phyloP scores from a whole-genome alignment of 2,113 vertebrate genomes.

The Pampusana beccarii region DNA sequence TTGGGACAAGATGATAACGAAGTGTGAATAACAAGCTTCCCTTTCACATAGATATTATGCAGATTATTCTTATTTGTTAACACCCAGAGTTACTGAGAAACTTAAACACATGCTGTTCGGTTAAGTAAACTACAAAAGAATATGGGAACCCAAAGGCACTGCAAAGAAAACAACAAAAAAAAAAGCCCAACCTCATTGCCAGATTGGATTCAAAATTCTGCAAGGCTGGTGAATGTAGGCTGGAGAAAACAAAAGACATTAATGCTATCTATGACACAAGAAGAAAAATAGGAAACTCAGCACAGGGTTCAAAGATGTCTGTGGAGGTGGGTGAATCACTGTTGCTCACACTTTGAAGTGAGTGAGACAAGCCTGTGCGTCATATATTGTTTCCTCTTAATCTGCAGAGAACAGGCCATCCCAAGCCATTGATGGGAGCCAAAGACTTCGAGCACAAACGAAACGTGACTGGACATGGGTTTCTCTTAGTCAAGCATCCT shows the following conservation, averaged over 20 bases:
- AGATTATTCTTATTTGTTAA: conserved; percentile 60
- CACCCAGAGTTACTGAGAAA: conserved; percentile 24
- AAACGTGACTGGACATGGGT: conserved; percentile 62
- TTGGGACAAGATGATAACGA: conserved; percentile 53
- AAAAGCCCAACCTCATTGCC: conserved; percentile 3
- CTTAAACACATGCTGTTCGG: conserved; percentile 44
- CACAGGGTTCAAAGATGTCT: conserved; percentile 58
- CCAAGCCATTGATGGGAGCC: conserved; percentile 38
- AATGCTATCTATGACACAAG: conserved; percentile 49
- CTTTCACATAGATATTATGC: conserved; percentile 45
- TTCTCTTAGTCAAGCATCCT: conserved; percentile 63
- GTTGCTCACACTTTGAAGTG: conserved; percentile 61
- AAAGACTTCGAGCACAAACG: conserved; percentile 12
- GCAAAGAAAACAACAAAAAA: conserved; percentile 13
- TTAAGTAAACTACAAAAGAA: conserved; percentile 44
- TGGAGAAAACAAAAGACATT: conserved; percentile 60
- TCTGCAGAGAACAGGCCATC: conserved; percentile 50
- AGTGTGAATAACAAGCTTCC: conserved; percentile 57
- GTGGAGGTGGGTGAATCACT: conserved; percentile 69
- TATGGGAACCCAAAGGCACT: conserved; percentile 18
- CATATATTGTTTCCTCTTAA: conserved; percentile 57
- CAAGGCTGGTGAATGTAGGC: conserved; percentile 23
- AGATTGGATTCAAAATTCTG: conserved; percentile 54
- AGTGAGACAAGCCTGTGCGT: conserved; percentile 54
- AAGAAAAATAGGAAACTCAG: conserved; percentile 54